Conservation (phyloP, 2,113 vertebrate genomes). For the Eolophus roseicapilla region DNA sequence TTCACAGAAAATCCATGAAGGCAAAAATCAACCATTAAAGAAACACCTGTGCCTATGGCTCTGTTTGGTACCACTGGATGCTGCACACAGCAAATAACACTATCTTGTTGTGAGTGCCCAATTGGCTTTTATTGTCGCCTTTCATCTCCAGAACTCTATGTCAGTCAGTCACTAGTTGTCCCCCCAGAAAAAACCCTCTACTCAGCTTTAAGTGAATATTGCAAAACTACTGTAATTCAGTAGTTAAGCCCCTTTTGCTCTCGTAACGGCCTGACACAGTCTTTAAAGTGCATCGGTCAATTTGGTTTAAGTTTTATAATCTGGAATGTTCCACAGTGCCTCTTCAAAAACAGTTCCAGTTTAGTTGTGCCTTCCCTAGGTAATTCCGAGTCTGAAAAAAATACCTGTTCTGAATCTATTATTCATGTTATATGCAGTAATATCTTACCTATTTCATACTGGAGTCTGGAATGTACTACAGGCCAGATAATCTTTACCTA, state of each 20-base stretch:
- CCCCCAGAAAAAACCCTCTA: neutral
- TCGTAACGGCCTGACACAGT: neutral
- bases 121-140: neutral
- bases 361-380: neutral
- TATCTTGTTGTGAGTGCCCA: neutral
- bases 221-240: neutral
- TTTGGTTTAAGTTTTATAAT: constrained; percentile 34
- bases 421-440: neutral
- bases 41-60: neutral
- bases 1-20: neutral
- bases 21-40: neutral
- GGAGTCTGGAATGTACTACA: neutral
- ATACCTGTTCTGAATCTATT: neutral
- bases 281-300: constrained; percentile 18
- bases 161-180: neutral
- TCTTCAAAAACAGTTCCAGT: neutral
- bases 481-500: neutral
- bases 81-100: neutral
- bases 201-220: neutral
- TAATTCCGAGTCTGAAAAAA: neutral
- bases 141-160: neutral
- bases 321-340: neutral
- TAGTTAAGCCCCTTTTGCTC: neutral
- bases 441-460: neutral
- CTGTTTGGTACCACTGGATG: neutral